These are phyloP conservation scores for Typhlichthys eigenmanni DNA, from an alignment of 2,797 vertebrate genomes.

Conservation along the genomic window DNA sequence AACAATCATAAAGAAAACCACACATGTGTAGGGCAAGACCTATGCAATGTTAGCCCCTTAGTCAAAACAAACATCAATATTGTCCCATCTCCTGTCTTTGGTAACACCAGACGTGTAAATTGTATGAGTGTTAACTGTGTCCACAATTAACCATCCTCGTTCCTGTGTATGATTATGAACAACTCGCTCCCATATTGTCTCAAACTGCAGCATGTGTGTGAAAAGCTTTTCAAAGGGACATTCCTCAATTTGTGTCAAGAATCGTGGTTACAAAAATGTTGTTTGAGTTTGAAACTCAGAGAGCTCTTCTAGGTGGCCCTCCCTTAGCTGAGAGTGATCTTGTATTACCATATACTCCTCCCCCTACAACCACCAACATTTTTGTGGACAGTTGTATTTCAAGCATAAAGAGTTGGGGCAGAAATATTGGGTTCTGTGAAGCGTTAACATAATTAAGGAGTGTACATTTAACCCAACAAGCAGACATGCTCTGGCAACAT, in stretches of 20 bases:
- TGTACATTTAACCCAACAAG: constrained; percentile 17
- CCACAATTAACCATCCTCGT: constrained; percentile 9
- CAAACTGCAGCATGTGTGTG: neutral
- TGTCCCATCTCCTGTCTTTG: neutral
- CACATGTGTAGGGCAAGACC: constrained; percentile 29
- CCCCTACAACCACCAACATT: no score
- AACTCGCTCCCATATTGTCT: constrained; percentile 33
- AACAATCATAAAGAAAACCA: constrained; percentile 20
- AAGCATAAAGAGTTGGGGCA: no score
- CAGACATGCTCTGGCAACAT: constrained; percentile 71
- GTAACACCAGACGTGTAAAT: neutral
- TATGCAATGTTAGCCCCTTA: constrained; percentile 19
- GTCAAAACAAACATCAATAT: neutral
- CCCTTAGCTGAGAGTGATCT: no score
- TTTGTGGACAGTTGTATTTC: no score
- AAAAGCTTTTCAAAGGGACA: no score
- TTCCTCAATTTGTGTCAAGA: no score
- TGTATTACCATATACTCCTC: no score
- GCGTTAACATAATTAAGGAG: no score
- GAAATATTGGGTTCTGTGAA: no score
- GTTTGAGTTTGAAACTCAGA: no score
- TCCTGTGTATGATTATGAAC: constrained; percentile 6
- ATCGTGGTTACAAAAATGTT: no score
- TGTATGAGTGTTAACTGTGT: constrained; percentile 36
- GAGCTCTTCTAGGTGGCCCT: no score